These are phyloP conservation scores for Ennomos fuscantarius DNA, from an alignment of 2,888 invertebrate species.

Conservation along the genomic window DNA sequence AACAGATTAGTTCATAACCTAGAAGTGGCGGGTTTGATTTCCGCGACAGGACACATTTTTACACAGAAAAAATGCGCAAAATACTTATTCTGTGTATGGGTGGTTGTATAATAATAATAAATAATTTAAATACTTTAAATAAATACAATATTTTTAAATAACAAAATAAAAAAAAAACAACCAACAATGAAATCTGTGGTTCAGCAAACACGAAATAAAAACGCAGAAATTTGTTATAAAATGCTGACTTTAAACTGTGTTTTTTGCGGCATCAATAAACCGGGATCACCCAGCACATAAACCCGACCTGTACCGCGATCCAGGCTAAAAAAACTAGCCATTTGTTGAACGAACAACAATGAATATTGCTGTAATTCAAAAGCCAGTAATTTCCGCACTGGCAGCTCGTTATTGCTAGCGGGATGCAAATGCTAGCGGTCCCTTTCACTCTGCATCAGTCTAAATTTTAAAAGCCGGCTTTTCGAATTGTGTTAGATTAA, in stretches of 20 bases:
- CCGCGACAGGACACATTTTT: too few relatives aligned
- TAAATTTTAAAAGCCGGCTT: conserved; percentile 1
- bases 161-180: too few relatives aligned
- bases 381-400: conserved; percentile 54
- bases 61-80: too few relatives aligned
- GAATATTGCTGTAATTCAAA: conserved; percentile 53
- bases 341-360: conserved; percentile 46
- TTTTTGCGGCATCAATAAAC: conserved; percentile 27
- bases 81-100: too few relatives aligned
- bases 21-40: too few relatives aligned
- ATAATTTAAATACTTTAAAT: too few relatives aligned
- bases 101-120: too few relatives aligned
- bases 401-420: conserved; percentile 38
- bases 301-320: conserved; percentile 1
- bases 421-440: conserved; percentile 3
- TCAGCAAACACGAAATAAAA: conserved; percentile 3
- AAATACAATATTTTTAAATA: too few relatives aligned
- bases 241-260: conserved; percentile 18
- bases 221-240: conserved; percentile 13
- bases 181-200: background rate
- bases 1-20: too few relatives aligned
- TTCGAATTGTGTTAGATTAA: background rate
- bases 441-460: conserved; percentile 2
- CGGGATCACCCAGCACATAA: conserved; percentile 23
- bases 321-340: conserved; percentile 27